Base-by-base conservation (phyloP, 2,797 vertebrate species). In the Threskiornis aethiopicus region DNA sequence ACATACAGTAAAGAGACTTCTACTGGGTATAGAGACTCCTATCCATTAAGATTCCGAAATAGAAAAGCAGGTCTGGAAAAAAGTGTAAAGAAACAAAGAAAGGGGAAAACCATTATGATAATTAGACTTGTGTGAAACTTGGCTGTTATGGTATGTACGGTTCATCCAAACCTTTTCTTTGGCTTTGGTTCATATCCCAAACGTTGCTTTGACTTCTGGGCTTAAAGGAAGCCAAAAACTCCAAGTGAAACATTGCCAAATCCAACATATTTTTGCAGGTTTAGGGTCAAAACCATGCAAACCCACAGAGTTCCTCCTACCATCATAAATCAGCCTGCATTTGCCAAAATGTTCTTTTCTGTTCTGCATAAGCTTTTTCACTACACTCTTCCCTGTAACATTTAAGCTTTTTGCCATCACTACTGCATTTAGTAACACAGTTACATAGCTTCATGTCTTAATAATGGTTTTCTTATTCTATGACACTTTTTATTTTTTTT, bases 251-350 rank as follows among this genome's bases (percentile, higher is more conserved):
- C 24, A 1, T 73, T 95, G 96, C 97, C 96, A 97, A 97, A 96
- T 96, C 80, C 84, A 94, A 96, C 87, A 96, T 92, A 91, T 59
- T 94, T 96, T 90, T 93, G 92, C 77, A 96, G 91, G 95, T 96
- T 95, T 96, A 81, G 91, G 96, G 96, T 96, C 95, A 96, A 97
- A 97, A 92, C 78, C 92, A 95, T 73, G 87, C 67, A 97, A 96
- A 97, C 76, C 90, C 91, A 52, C 76, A 65, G 83, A 96, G 87
- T 71, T 95, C 75, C 47, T 96, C 67, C 54, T 77, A 91, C 72
- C 85, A 86, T 69, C 86, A 97, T 96, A 97, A 97, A 97, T 97
- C 96, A 96, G 37, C 8, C 42, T 9, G n/a, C 73, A 54, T 84
- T 94, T 95, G 93, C 93, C 96, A 95, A 96, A 95, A 84, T 39